Evolutionary conservation across 1,140 invertebrate genomes (phyloP), one percentile per base, ranked within the genome.

Genomic region (Lepidurus couesii): DNA sequence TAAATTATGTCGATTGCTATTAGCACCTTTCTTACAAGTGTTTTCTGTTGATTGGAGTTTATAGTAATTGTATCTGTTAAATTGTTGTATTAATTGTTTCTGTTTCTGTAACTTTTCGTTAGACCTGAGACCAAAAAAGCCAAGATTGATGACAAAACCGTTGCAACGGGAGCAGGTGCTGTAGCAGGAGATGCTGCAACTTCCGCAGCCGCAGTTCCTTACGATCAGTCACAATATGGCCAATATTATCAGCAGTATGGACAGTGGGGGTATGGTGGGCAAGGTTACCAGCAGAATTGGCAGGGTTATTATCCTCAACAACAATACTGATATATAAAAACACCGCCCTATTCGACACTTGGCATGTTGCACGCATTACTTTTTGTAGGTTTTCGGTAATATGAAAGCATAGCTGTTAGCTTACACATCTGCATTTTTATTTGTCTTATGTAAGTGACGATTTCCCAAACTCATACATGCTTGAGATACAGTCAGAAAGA

Each of bases 371-470:
- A 34, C 34, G 34, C 34, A 34, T 16, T 65, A n/a, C 16, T 65
- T 21, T 65, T 7, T 13, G 13, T 11, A 65, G 6, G 21, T 11
- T 11, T 65, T 65, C 45, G 53, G 53, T 34, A 34, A 34, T 34
- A 65, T 13, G 53, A 13, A 65, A 16, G n/a, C 53, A 9, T 65
- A 65, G 53, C 21, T 65, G 53, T 65, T n/a, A 65, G 45, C 45
- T 11, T 11, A 47, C 45, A 47, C 53, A 65, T 21, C 21, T 65
- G 53, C 53, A 65, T 65, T 65, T 65, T 65, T 65, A 11, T 65
- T 65, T 65, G 53, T 65, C 53, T 65, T 65, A 65, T 21, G 53
- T 65, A 13, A 16, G 53, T 65, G 53, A 65, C 53, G 53, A 65
- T 65, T 65, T 21, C 21, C 21, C 16, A 21, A 65, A 47, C 16